Evolutionary conservation across 2,888 invertebrate genomes (phyloP).

Genomic region (Saturnia japonica): DNA sequence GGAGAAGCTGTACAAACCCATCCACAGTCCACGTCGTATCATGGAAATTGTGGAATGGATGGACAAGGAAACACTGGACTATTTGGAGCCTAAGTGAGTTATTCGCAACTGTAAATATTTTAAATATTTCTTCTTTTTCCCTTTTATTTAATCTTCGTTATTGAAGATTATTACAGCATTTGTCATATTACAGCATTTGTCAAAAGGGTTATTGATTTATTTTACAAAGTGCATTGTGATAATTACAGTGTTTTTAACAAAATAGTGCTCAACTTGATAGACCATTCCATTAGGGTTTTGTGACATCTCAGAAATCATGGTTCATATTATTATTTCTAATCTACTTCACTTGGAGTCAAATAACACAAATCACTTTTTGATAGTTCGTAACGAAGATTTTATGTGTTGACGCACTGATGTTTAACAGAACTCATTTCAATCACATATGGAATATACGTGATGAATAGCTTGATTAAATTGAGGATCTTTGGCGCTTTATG

Average conservation of each 20-base stretch:
- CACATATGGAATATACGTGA: not conserved
- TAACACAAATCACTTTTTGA: not conserved
- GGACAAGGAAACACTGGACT: constrained; percentile 84
- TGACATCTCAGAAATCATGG: too few relatives aligned
- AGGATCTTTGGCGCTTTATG: too few relatives aligned
- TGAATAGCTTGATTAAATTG: not conserved
- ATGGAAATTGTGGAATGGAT: constrained; percentile 86
- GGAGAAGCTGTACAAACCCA: constrained; percentile 89
- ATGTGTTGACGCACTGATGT: not conserved
- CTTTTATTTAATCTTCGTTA: too few relatives aligned
- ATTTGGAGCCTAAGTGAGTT: constrained; percentile 85
- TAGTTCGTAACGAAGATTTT: not conserved
- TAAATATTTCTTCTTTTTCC: not conserved
- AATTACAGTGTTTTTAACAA: too few relatives aligned
- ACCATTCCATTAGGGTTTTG: too few relatives aligned
- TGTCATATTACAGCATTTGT: too few relatives aligned
- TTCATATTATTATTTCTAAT: too few relatives aligned
- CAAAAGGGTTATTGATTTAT: too few relatives aligned
- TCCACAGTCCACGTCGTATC: constrained; percentile 83
- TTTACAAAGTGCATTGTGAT: too few relatives aligned
- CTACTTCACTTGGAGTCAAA: too few relatives aligned
- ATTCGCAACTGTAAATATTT: not conserved
- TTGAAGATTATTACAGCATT: too few relatives aligned
- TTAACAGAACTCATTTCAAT: not conserved
- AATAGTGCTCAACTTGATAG: too few relatives aligned